These are phyloP conservation scores for Erebia palarica DNA, from an alignment of 2,888 invertebrate genomes.

Conservation along the genomic window DNA sequence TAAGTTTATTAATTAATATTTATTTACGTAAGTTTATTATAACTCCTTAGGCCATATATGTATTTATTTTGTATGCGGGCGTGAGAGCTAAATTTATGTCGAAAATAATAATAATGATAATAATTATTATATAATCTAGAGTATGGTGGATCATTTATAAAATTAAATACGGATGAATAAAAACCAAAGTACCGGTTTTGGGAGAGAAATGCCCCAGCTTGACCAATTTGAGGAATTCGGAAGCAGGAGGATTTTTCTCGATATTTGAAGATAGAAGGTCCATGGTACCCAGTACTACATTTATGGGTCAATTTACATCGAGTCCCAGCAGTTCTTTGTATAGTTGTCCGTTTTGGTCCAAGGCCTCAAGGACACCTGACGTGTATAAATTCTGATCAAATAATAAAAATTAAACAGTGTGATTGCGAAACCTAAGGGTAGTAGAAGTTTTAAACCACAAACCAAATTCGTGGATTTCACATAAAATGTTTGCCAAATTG, in stretches of 20 bases:
- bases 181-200: no score
- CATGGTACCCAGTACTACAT: background rate
- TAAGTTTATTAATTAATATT: no score
- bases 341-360: slow-evolving; percentile 71
- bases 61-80: no score
- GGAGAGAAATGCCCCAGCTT: background rate
- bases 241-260: background rate
- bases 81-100: no score
- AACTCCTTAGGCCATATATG: no score
- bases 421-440: slow-evolving; percentile 45
- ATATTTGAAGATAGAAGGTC: background rate
- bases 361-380: slow-evolving; percentile 65
- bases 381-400: slow-evolving; percentile 69
- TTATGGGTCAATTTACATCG: slow-evolving; percentile 65
- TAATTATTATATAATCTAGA: no score
- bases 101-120: no score
- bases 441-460: slow-evolving; percentile 36
- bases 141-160: no score
- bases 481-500: slow-evolving; percentile 70
- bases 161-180: no score
- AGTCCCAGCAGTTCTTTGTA: slow-evolving; percentile 68
- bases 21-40: no score
- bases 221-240: background rate
- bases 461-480: slow-evolving; percentile 19
- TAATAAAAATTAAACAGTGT: slow-evolving; percentile 49